Evolutionary conservation across 2,797 vertebrate species (phyloP), one percentile per base, ranked within the genome.

Genomic region (Artibeus jamaicensis): DNA sequence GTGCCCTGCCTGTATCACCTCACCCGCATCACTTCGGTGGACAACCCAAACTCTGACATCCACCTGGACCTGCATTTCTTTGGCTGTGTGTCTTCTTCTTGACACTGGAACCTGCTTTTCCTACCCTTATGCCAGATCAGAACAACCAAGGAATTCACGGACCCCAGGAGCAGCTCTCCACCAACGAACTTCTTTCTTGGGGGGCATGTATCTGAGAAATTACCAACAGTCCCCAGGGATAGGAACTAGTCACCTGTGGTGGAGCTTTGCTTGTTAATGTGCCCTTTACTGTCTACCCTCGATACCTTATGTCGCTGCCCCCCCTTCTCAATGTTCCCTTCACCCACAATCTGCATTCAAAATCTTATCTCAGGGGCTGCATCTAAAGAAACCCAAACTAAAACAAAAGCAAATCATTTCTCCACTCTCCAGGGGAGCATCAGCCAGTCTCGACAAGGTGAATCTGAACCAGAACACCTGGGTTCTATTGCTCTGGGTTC

Each of bases 241-340:
- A 11, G 50, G 46, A 78, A 34, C 50, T 10, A 34, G 6, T 67
- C n/a, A 8, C 7, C 77, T 21, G 2, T 5, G 18, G 24, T 9
- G 5, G 14, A 46, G 26, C 34, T 88, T 53, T n/a, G 12, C n/a
- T n/a, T 55, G 48, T 21, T 9, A 34, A 57, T 5, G 1, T 1
- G 9, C 39, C 4, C 4, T 70, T 9, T 32, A 10, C 4, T 29
- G 5, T 92, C 37, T 22, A 46, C 53, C 34, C 50, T 44, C 9
- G 0, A 21, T 29, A 26, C 4, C 39, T 10, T 34, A 4, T 3
- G 0, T 73, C 19, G 42, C 16, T 8, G 12, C 0, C 3, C 7
- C 4, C 19, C 7, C 2, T 29, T 26, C 44, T 77, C 55, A 22
- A 15, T 24, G 15, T 65, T 46, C 8, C 9, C 29, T 77, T 71